phyloP scores from a whole-genome alignment of 1,140 invertebrate genomes.

The Tetragnatha versicolor region DNA sequence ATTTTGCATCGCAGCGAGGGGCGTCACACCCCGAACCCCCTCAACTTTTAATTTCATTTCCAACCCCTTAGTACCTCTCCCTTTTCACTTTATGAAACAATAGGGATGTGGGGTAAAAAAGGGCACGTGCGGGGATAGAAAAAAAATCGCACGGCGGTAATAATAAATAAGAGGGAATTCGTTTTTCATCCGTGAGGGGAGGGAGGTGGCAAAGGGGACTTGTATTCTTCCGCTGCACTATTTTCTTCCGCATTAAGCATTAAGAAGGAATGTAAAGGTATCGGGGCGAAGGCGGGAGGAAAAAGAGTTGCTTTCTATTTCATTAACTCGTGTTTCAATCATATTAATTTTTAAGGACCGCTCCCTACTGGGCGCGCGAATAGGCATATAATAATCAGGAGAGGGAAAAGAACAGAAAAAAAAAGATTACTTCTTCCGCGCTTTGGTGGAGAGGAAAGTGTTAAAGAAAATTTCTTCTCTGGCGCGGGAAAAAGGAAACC shows the following conservation, averaged over 20 bases:
- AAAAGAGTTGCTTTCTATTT: constrained; percentile 49
- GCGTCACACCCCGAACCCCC: too few species aligned
- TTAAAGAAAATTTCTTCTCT: constrained; percentile 51
- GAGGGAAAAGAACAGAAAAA: not conserved
- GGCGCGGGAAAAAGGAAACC: constrained; percentile 29
- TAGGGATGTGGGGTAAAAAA: too few species aligned
- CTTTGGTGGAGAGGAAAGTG: constrained; percentile 9
- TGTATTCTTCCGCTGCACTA: constrained; percentile 40
- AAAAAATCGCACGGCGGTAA: not conserved
- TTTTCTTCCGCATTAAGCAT: constrained; percentile 53
- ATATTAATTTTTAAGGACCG: constrained; percentile 55
- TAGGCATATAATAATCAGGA: constrained; percentile 54
- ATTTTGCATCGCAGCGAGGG: too few species aligned
- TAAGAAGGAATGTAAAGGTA: constrained; percentile 37
- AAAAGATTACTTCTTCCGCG: constrained; percentile 30
- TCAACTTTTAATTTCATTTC: constrained; percentile 55
- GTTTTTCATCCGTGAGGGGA: constrained; percentile 13
- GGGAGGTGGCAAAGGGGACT: constrained; percentile 8
- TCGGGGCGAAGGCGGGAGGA: not conserved
- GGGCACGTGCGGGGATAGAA: not conserved
- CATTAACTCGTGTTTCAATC: constrained; percentile 55
- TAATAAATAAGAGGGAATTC: constrained; percentile 41
- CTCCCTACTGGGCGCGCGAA: constrained; percentile 25
- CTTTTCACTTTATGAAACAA: constrained; percentile 25
- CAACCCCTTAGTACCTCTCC: constrained; percentile 27